Evolutionary conservation across 2,113 vertebrate species (phyloP), one percentile per base, ranked within the genome.

Genomic region (Lamprotornis superbus): DNA sequence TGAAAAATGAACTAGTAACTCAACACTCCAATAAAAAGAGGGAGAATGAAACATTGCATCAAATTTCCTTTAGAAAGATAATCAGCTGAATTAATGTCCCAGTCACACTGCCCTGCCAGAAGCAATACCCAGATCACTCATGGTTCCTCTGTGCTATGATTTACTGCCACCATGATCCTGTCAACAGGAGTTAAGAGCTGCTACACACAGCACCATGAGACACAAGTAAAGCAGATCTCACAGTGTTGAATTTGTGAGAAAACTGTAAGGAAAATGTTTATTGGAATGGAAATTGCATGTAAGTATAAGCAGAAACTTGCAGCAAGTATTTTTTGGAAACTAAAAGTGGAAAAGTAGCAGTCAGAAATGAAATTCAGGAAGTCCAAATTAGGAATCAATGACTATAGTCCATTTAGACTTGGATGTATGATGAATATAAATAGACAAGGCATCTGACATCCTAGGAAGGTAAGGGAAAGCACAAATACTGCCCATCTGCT

Each of bases 251-350:
- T 74, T 86, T 46, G 55, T 86, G 30, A 85, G 74, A 93, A 63
- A 87, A 33, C 56, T 63, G 60, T 24, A 81, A 86, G 89, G 86
- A 95, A 93, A 93, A 81, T 49, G 33, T 82, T 85, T 93, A 90
- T 55, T 92, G 83, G 85, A 88, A 92, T 92, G 91, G 93, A 96
- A 95, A 93, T 5, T 84, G 44, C 91, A 82, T 0, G 70, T 93
- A 94, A 95, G 94, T 63, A 71, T 79, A 71, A 63, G 88, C 82
- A 92, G 86, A 92, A 82, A 35, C 65, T 77, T 18, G 25, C 20
- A 69, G 46, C 7, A 33, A 92, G 85, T 93, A 69, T 63, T 87
- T 94, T 90, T 90, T 97, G 94, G 94, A 95, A 92, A 47, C 68
- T 53, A 24, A 5, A 70, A 39, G 60, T 89, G 94, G 94, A 96